Conservation (phyloP, 2,797 vertebrate genomes). For the Sebastes goodei region DNA sequence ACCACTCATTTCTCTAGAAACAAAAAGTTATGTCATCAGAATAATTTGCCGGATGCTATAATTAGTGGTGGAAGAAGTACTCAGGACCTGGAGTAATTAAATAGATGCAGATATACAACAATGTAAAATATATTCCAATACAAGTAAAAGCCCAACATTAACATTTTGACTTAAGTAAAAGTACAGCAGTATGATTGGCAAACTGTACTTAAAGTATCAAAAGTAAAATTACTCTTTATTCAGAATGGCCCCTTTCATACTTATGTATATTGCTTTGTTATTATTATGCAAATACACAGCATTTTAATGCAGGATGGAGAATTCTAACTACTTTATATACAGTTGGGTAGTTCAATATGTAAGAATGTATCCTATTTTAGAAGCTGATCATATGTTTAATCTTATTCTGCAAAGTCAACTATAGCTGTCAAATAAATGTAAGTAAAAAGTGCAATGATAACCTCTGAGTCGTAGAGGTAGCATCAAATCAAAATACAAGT, state of each 20-base stretch:
- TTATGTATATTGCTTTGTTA: background rate
- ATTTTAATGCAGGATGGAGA: too few relatives aligned
- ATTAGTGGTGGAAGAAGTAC: background rate
- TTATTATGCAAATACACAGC: too few relatives aligned
- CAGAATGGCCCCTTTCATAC: background rate
- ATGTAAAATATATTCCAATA: background rate
- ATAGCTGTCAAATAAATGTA: background rate
- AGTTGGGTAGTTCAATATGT: too few relatives aligned
- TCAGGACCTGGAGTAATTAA: background rate
- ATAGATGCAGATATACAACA: too few relatives aligned
- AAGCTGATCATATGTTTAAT: background rate
- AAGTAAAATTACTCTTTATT: background rate
- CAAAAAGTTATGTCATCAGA: too few relatives aligned
- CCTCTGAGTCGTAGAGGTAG: too few relatives aligned
- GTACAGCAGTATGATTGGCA: too few relatives aligned
- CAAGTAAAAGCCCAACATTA: background rate
- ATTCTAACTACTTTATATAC: too few relatives aligned
- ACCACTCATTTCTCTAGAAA: too few relatives aligned
- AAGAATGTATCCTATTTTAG: too few relatives aligned
- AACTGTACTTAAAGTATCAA: background rate
- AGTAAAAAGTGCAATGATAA: background rate
- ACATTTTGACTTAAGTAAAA: too few relatives aligned
- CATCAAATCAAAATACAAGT: background rate
- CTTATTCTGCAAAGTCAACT: background rate
- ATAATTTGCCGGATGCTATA: background rate